phyloP scores from a whole-genome alignment of 92 coral and sea anemone species.

The Siderastrea radians region DNA sequence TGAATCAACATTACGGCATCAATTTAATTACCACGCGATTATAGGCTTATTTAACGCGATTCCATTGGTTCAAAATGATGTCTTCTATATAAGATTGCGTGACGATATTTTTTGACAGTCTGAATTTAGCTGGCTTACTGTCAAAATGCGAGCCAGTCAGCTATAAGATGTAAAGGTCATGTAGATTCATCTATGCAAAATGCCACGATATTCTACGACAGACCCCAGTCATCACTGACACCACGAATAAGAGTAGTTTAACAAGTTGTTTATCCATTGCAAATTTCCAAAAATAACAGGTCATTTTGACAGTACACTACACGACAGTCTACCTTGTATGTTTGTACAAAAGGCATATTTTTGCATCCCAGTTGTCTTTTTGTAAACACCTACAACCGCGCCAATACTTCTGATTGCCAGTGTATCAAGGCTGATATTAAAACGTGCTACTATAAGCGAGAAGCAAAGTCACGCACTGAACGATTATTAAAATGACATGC shows the following conservation, averaged over 20 bases:
- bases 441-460: background rate
- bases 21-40: background rate
- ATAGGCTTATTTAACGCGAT: background rate
- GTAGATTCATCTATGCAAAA: background rate
- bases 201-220: background rate
- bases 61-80: background rate
- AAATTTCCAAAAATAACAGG: background rate
- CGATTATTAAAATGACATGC: background rate
- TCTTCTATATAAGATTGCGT: slow-evolving; percentile 4
- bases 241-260: no score
- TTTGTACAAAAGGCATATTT: slow-evolving; percentile 23
- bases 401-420: background rate
- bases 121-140: slow-evolving; percentile 17
- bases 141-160: slow-evolving; percentile 6
- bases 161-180: background rate
- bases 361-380: slow-evolving; percentile 20
- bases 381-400: background rate
- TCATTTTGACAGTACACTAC: background rate
- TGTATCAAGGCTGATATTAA: background rate
- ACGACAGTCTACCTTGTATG: background rate
- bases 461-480: background rate
- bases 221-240: no score
- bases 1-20: background rate
- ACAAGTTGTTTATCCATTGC: background rate
- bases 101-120: background rate